Conservation (phyloP, 92 coral and sea anemone genomes). For the Zoanthus sociatus region DNA sequence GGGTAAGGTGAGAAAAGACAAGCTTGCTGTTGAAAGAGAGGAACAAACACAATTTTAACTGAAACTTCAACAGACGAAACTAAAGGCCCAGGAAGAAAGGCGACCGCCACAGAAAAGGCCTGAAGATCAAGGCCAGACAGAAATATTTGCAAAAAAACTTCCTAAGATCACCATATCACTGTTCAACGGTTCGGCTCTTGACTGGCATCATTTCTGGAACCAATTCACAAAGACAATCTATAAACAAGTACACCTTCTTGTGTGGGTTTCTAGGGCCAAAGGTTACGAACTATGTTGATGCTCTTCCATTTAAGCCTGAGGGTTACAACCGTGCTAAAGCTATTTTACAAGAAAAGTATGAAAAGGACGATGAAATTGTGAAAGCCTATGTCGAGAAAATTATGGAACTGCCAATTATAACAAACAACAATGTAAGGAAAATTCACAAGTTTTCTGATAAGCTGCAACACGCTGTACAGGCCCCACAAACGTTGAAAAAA, state of each 20-base stretch:
- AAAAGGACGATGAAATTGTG: slow-evolving; percentile 44
- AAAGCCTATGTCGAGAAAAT: slow-evolving; percentile 48
- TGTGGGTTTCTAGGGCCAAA: slow-evolving; percentile 33
- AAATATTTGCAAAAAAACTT: slow-evolving; percentile 7
- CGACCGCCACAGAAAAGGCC: background rate
- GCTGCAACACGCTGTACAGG: slow-evolving; percentile 42
- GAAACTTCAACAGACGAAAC: slow-evolving; percentile 1
- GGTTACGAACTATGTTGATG: slow-evolving; percentile 15
- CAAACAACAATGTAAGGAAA: slow-evolving; percentile 21
- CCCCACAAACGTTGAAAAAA: slow-evolving; percentile 55
- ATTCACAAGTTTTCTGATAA: slow-evolving; percentile 50
- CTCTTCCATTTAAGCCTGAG: slow-evolving; percentile 46
- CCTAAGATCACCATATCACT: slow-evolving; percentile 43
- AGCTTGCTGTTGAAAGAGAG: slow-evolving; percentile 10
- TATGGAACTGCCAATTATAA: slow-evolving; percentile 36
- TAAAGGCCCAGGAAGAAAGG: background rate
- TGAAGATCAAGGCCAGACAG: background rate
- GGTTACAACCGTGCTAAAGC: slow-evolving; percentile 48
- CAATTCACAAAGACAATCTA: slow-evolving; percentile 48
- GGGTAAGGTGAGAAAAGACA: slow-evolving; percentile 4
- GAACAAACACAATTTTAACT: background rate
- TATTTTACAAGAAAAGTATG: slow-evolving; percentile 35
- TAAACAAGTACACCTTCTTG: slow-evolving; percentile 39
- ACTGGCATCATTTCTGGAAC: slow-evolving; percentile 50
- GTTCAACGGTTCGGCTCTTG: slow-evolving; percentile 32